These are phyloP conservation scores for Noctuana brunneofusca DNA, from an alignment of 2,888 invertebrate species.

Conservation along the genomic window DNA sequence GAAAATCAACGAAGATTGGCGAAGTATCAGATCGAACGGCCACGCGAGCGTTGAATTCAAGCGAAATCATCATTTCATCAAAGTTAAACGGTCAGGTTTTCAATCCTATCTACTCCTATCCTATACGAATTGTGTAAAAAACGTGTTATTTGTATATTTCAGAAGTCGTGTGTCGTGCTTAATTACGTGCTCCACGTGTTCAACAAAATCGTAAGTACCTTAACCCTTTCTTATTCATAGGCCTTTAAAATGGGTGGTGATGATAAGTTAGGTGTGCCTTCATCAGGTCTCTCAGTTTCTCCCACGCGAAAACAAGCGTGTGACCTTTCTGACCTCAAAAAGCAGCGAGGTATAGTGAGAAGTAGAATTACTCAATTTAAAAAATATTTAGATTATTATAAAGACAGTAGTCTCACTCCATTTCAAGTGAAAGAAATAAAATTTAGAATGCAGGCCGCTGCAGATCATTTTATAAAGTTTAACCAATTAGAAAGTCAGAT, in stretches of 20 bases:
- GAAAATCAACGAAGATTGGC: background rate
- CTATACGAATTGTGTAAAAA: constrained; percentile 6
- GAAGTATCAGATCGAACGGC: background rate
- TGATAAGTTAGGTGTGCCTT: constrained; percentile 2
- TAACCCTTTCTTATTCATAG: constrained; percentile 3
- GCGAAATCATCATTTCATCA: background rate
- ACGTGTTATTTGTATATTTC: background rate
- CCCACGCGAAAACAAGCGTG: background rate
- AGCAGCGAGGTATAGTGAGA: constrained; percentile 2
- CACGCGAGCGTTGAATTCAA: background rate
- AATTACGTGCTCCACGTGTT: background rate
- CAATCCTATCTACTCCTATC: constrained; percentile 1
- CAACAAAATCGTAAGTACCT: constrained; percentile 3
- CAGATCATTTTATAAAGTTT: constrained; percentile 3
- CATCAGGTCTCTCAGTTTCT: background rate
- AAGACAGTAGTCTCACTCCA: constrained; percentile 3
- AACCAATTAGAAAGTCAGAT: constrained; percentile 3
- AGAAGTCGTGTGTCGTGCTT: background rate
- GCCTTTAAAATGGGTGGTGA: constrained; percentile 7
- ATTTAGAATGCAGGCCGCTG: constrained; percentile 1
- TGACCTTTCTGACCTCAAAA: constrained; percentile 5
- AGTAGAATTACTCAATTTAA: constrained; percentile 6
- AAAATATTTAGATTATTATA: background rate
- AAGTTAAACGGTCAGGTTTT: constrained; percentile 7
- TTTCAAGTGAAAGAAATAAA: background rate